Evolutionary conservation across 1,140 invertebrate species (phyloP), one percentile per base, ranked within the genome.

Genomic region (Tetranychus urticae): DNA sequence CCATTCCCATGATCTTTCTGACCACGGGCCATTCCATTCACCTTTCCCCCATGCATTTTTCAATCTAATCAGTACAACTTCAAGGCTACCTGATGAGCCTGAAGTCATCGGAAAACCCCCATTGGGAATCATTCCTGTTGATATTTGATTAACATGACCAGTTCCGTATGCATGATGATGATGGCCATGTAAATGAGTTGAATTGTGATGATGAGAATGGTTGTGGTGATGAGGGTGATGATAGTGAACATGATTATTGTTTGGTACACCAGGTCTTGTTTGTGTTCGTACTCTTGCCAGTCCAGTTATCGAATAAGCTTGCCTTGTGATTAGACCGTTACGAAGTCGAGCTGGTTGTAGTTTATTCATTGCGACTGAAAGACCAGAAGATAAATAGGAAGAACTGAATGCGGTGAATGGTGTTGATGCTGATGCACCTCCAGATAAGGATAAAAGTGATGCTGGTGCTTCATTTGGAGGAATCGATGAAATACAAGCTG

Each of bases 291-390:
- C 81, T 60, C 82, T 75, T n/a, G 81, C 81, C 61, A 84, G 71
- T 39, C 81, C 82, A 2, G 82, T 83, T 23, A 85, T 78, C 65
- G 78, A 80, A 71, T 85, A 85, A 0, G 83, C 79, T 64, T 82
- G 81, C 63, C 80, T 79, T 4, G 79, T 78, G 58, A 82, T 75
- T 46, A 81, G 70, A 35, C 81, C 82, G 64, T 80, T 80, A 45
- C 78, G 69, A 42, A 81, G 70, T 50, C 78, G 68, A 48, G 74
- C 14, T 13, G 55, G 55, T 36, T 56, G 55, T 13, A 56, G 37
- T 36, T 56, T 56, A 36, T n/a, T 56, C 34, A 56, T 56, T 14
- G 55, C 55, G 13, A 33, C 14, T 7, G 55, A 56, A 5, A 56
- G 37, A 33, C 14, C 55, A 10, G 55, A 47, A 63, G 61, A 48